Percentiles rank a stretch among this genome's conserved stretches.
These are phyloP conservation scores for Graptemys geographica DNA, from an alignment of 2,797 vertebrate genomes.

Conservation along the genomic window DNA sequence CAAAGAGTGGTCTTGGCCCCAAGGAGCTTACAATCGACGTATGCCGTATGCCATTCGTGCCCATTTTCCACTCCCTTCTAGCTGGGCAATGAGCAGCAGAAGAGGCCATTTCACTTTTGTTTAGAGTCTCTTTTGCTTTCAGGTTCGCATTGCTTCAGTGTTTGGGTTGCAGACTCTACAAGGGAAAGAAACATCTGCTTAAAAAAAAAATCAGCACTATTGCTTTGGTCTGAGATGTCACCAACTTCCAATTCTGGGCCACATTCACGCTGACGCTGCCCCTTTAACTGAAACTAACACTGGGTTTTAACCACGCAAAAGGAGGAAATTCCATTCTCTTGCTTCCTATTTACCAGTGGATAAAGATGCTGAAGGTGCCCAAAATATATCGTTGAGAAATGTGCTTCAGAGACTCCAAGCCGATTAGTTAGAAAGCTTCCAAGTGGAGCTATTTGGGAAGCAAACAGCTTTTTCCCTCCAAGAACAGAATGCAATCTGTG, in stretches of 20 bases:
- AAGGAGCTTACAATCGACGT: rapidly evolving
- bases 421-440: rapidly evolving
- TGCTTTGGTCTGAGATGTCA: neutral
- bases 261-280: rapidly evolving
- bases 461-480: rapidly evolving
- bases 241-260: neutral
- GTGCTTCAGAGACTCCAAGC: neutral
- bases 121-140: neutral
- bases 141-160: neutral
- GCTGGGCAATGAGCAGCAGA: neutral
- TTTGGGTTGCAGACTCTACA: neutral
- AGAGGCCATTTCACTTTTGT: rapidly evolving
- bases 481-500: rapidly evolving
- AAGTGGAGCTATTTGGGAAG: rapidly evolving
- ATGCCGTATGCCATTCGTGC: rapidly evolving
- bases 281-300: neutral
- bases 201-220: rapidly evolving
- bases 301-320: neutral
- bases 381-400: neutral
- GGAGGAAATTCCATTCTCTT: slow-evolving; percentile 30
- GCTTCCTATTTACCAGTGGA: rapidly evolving
- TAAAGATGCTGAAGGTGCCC: slow-evolving; percentile 6
- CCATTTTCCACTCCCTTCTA: neutral
- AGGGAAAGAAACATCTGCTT: neutral
- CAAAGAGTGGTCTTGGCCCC: neutral